A percentile compares a stretch with the other conserved stretches of the same genome.
Conservation (phyloP, 2,113 vertebrate species). For the Leucopternis melanops region DNA sequence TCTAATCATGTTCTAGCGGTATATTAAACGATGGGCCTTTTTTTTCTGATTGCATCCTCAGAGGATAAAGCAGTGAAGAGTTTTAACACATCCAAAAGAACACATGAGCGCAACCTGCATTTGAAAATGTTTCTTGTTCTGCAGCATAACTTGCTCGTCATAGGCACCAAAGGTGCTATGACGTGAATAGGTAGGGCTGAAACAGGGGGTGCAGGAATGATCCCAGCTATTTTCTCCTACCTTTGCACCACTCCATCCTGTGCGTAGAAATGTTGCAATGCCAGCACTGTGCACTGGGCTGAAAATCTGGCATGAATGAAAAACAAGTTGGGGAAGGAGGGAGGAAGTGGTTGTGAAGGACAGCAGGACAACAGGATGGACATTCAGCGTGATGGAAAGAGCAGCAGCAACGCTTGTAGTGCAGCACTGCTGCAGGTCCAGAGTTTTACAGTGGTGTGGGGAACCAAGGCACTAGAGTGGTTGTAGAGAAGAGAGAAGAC, state of each 20-base stretch:
- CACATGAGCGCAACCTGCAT: fast-evolving
- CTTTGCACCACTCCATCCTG: not conserved
- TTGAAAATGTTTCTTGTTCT: not conserved
- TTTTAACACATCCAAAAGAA: not conserved
- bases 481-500: not conserved
- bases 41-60: not conserved
- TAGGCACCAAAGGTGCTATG: not conserved
- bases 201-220: not conserved
- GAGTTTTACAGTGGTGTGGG: not conserved
- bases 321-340: not conserved
- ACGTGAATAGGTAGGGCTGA: not conserved
- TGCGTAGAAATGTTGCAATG: not conserved
- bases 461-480: not conserved
- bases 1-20: not conserved
- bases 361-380: not conserved
- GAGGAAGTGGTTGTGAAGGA: not conserved
- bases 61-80: not conserved
- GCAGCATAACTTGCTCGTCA: not conserved
- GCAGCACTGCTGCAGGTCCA: not conserved
- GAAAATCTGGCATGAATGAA: not conserved
- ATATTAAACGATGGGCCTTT: not conserved
- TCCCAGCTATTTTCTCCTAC: not conserved
- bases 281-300: not conserved
- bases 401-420: not conserved
- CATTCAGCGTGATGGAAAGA: not conserved